Conservation (phyloP, 2,888 invertebrate genomes). For the Rosalia funebris region DNA sequence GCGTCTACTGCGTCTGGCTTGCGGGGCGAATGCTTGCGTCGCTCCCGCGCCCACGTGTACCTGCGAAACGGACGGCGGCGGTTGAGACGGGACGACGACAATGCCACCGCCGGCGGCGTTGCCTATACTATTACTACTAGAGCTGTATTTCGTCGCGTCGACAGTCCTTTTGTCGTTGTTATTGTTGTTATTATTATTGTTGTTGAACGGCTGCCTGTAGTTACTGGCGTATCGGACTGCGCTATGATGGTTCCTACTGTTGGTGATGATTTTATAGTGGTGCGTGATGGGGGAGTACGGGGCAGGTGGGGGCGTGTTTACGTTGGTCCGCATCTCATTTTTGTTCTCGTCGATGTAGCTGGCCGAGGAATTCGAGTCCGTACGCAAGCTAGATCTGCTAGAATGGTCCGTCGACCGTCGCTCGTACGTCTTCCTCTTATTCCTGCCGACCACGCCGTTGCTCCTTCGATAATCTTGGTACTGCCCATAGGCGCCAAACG, state of each 20-base stretch:
- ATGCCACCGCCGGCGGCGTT: too few species aligned
- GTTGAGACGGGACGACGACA: too few species aligned
- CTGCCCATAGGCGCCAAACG: constrained; percentile 11
- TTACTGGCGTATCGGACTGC: constrained; percentile 13
- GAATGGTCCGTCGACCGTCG: constrained; percentile 45
- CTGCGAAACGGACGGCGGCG: constrained; percentile 33
- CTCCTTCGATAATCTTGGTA: constrained; percentile 30
- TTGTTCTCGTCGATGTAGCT: constrained; percentile 47
- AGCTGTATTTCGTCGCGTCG: background rate
- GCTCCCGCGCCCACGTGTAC: constrained; percentile 40
- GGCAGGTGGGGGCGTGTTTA: constrained; percentile 47
- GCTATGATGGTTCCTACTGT: constrained; percentile 30
- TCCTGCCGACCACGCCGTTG: constrained; percentile 30
- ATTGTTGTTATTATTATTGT: constrained; percentile 35
- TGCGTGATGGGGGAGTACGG: constrained; percentile 47
- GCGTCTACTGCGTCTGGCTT: constrained; percentile 37
- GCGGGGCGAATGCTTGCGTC: constrained; percentile 38
- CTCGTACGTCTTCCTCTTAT: constrained; percentile 27
- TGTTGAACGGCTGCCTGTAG: constrained; percentile 31
- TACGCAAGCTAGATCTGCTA: constrained; percentile 50
- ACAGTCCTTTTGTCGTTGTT: constrained; percentile 14
- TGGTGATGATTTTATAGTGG: constrained; percentile 32
- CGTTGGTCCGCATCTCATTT: constrained; percentile 37
- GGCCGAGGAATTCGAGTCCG: constrained; percentile 57
- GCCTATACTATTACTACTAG: background rate